Evolutionary conservation across 2,113 vertebrate genomes (phyloP), one percentile per base, ranked within the genome.

Genomic region (Cichladusa arquata): DNA sequence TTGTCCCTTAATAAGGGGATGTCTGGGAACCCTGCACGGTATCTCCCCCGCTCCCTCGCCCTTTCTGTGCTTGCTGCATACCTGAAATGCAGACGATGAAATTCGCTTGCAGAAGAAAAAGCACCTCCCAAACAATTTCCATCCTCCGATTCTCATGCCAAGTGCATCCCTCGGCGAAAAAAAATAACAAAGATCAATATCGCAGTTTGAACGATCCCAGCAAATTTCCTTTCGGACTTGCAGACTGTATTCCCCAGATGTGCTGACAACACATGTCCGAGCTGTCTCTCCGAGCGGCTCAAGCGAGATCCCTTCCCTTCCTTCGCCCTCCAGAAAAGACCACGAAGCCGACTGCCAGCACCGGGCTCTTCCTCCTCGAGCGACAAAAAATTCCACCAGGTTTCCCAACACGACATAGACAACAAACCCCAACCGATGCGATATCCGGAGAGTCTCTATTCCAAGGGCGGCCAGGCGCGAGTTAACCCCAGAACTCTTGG

Each of bases 41-140:
- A 44, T 80, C 28, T 33, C 25, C 14, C 50, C 45, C 8, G 1
- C 19, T 40, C 29, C 29, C 71, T 10, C 5, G 0, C 61, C 77
- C 51, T 47, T 83, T 77, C 67, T 42, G 60, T 45, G 87, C 83
- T 73, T 28, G 73, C 89, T 93, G 95, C 98, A 90, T 98, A 99
- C 99, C 99, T 99, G 99, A 99, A 98, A 99, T 98, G 98, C 99
- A 98, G 98, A 99, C 98, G 97, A 99, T 98, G 96, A 99, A 98
- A 98, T 99, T 99, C 97, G 99, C 98, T 97, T 99, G 99, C 98
- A 99, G 98, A 97, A 99, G 98, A 97, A 99, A 98, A 97, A 99
- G 97, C 98, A 99, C 98, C 98, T 99, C 99, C 99, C 98, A 99
- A 98, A 99, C 98, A 98, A 99, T 98, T 99, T 99, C 99, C 99